Conservation (phyloP, 2,888 invertebrate genomes). For the Tetranychus piercei region DNA sequence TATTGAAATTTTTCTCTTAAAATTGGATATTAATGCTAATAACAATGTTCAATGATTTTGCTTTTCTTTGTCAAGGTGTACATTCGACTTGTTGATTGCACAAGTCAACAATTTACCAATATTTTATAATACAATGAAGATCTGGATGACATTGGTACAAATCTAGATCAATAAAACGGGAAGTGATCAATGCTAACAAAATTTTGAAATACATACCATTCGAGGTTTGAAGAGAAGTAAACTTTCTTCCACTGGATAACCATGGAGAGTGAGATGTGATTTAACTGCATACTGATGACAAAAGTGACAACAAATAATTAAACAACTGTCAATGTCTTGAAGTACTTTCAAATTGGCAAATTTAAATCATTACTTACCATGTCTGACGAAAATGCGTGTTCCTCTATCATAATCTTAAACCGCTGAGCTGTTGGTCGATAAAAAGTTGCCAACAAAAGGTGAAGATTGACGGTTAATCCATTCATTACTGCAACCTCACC, state of each 20-base stretch:
- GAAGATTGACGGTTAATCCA: constrained; percentile 40
- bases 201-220: constrained; percentile 30
- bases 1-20: too few relatives aligned
- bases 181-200: too few relatives aligned
- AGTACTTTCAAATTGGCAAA: too few relatives aligned
- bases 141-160: background rate
- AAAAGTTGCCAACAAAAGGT: constrained; percentile 40
- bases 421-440: constrained; percentile 38
- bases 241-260: constrained; percentile 35
- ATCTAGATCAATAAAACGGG: background rate
- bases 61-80: background rate
- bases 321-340: too few relatives aligned
- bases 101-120: background rate
- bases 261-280: constrained; percentile 38
- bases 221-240: constrained; percentile 36
- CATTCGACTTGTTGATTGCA: background rate
- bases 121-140: background rate
- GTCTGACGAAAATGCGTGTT: constrained; percentile 42
- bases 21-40: too few relatives aligned
- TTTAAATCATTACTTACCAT: constrained; percentile 31
- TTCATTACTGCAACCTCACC: constrained; percentile 40
- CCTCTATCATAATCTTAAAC: constrained; percentile 40
- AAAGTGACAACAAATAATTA: background rate
- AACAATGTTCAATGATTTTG: too few relatives aligned
- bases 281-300: constrained; percentile 38